A percentile compares a stretch with the other conserved stretches of the same genome.
Conservation (phyloP, 2,113 vertebrate genomes). For the Acanthochromis polyacanthus region DNA sequence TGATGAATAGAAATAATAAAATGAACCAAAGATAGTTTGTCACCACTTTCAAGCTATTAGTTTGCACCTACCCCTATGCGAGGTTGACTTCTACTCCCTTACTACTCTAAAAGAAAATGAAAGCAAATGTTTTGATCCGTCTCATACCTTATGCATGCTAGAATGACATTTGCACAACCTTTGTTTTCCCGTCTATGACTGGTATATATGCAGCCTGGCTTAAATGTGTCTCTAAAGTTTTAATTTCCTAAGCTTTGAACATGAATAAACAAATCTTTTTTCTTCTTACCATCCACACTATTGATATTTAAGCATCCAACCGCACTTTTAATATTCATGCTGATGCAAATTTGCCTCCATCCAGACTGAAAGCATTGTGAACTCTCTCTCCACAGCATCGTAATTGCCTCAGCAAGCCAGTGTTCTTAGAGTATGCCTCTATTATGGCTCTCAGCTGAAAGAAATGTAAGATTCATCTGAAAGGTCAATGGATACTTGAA, state of each 20-base stretch:
- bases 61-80: too few relatives aligned
- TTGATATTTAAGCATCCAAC: constrained; percentile 1
- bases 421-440: constrained; percentile 2
- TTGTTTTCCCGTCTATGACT: neutral
- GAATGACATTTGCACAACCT: neutral
- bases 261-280: neutral
- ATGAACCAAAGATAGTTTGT: too few relatives aligned
- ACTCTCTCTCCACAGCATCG: constrained; percentile 16
- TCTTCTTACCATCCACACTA: neutral
- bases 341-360: constrained; percentile 28
- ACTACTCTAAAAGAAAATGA: too few relatives aligned
- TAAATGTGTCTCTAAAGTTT: neutral
- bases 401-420: constrained; percentile 25
- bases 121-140: too few relatives aligned
- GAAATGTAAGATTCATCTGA: constrained; percentile 44
- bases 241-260: neutral
- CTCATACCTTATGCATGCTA: neutral
- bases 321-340: constrained; percentile 39
- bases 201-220: neutral
- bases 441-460: constrained; percentile 33
- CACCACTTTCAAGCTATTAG: too few relatives aligned
- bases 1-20: neutral
- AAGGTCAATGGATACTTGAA: constrained; percentile 70
- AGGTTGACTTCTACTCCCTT: too few relatives aligned
- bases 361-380: constrained; percentile 36